Conservation (phyloP, 1,140 invertebrate species). For the Gonioctena quinquepunctata region DNA sequence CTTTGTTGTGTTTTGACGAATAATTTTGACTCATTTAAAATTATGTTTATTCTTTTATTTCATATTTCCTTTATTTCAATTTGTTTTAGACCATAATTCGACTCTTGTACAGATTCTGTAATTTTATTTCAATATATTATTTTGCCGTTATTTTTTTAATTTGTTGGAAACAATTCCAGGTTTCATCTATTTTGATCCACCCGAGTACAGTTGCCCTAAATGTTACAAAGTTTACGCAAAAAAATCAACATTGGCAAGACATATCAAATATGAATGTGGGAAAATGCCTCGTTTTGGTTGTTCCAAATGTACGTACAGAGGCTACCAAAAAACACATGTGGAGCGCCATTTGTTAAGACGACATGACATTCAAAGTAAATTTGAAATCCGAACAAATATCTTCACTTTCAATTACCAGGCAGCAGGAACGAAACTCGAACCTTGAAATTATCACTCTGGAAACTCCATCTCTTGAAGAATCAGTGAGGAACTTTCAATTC, state of each 20-base stretch:
- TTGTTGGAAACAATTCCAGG: no score
- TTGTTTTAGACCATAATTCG: no score
- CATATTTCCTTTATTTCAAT: neutral
- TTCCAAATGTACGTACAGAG: slow-evolving; percentile 59
- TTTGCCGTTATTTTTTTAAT: no score
- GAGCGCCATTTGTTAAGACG: slow-evolving; percentile 51
- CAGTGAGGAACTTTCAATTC: no score
- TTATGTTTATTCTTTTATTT: no score
- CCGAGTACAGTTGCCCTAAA: slow-evolving; percentile 45
- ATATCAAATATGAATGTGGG: slow-evolving; percentile 72
- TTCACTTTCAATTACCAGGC: neutral
- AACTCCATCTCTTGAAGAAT: no score
- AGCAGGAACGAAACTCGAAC: neutral
- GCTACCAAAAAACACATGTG: slow-evolving; percentile 58
- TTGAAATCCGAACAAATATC: slow-evolving; percentile 15
- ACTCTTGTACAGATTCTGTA: no score
- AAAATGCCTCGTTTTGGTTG: slow-evolving; percentile 69
- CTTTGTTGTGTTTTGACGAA: no score
- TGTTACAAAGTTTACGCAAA: slow-evolving; percentile 65
- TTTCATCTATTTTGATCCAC: slow-evolving; percentile 27
- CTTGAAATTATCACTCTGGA: no score
- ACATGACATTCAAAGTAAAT: slow-evolving; percentile 28
- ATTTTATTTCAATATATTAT: no score
- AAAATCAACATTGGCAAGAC: slow-evolving; percentile 63
- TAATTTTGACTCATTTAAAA: no score